A percentile compares a stretch with the other conserved stretches of the same genome.
Evolutionary conservation across 2,888 invertebrate species (phyloP).

Genomic region (Spodoptera picta): DNA sequence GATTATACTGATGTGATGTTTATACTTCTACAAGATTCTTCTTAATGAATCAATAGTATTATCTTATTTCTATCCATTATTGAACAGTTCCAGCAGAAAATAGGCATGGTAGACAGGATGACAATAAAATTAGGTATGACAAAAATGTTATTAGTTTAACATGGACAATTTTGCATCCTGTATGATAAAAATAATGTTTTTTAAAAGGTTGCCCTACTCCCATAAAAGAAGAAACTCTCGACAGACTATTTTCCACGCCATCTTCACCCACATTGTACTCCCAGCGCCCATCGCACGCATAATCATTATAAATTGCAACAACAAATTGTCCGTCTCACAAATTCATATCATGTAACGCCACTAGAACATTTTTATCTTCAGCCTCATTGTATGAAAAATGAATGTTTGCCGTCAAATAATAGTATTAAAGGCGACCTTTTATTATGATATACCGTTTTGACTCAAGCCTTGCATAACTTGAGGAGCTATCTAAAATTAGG

Average conservation of each 20-base stretch:
- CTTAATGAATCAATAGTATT: too few relatives aligned
- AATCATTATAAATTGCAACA: slow-evolving; percentile 51
- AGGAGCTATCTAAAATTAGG: slow-evolving; percentile 45
- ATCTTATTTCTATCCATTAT: too few relatives aligned
- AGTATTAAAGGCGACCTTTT: slow-evolving; percentile 50
- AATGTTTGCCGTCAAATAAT: slow-evolving; percentile 74
- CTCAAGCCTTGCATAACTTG: slow-evolving; percentile 42
- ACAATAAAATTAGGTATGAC: too few relatives aligned
- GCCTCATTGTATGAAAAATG: slow-evolving; percentile 67
- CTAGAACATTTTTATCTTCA: slow-evolving; percentile 59
- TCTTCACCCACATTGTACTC: slow-evolving; percentile 8
- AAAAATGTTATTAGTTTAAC: too few relatives aligned
- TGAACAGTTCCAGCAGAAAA: too few relatives aligned
- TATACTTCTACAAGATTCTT: too few relatives aligned
- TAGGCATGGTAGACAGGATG: too few relatives aligned
- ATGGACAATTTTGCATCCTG: too few relatives aligned
- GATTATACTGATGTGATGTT: too few relatives aligned
- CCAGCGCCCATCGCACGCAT: slow-evolving; percentile 12
- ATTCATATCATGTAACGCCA: slow-evolving; percentile 53
- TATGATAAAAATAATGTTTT: too few relatives aligned
- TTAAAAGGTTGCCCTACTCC: too few relatives aligned
- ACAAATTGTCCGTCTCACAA: slow-evolving; percentile 49
- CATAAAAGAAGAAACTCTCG: background rate
- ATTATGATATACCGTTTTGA: slow-evolving; percentile 53
- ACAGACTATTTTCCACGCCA: slow-evolving; percentile 7